Percentiles rank a stretch among this genome's conserved stretches.
phyloP scores from a whole-genome alignment of 2,113 vertebrate genomes.

The Perca schrenkii region DNA sequence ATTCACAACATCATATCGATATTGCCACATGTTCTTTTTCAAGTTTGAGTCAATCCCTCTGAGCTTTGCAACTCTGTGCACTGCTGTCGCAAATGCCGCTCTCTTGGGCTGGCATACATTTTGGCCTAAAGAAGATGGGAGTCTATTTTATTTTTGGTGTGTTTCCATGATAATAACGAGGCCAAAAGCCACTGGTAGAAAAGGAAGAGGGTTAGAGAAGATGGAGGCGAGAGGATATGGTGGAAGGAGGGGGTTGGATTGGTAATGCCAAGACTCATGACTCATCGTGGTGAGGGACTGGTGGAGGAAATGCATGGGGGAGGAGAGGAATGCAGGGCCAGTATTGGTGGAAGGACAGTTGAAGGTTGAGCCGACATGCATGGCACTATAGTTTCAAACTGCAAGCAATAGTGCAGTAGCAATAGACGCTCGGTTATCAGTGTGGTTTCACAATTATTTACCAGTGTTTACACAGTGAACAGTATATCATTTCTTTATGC shows the following conservation, averaged over 20 bases:
- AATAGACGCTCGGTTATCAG: background rate
- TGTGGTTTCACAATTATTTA: background rate
- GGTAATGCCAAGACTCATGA: conserved; percentile 68
- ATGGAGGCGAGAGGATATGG: conserved; percentile 51
- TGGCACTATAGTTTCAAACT: background rate
- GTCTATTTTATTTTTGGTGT: conserved; percentile 43
- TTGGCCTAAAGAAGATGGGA: conserved; percentile 21
- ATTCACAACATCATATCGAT: conserved; percentile 16
- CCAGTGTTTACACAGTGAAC: background rate
- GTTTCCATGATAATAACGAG: conserved; percentile 68
- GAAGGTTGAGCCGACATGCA: background rate
- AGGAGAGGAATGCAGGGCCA: conserved; percentile 50
- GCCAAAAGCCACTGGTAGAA: conserved; percentile 48
- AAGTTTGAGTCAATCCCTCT: background rate
- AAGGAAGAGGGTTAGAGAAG: conserved; percentile 26
- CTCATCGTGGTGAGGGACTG: conserved; percentile 64
- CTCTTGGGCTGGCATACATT: conserved; percentile 30
- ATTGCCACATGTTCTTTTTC: conserved; percentile 35
- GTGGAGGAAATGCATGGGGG: conserved; percentile 55
- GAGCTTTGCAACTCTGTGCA: conserved; percentile 1
- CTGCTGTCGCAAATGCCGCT: background rate
- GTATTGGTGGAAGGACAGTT: conserved; percentile 58
- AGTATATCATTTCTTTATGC: background rate
- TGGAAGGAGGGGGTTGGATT: conserved; percentile 25
- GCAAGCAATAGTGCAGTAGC: background rate